phyloP scores from a whole-genome alignment of 2,797 vertebrate genomes.

The Bufotes viridis region DNA sequence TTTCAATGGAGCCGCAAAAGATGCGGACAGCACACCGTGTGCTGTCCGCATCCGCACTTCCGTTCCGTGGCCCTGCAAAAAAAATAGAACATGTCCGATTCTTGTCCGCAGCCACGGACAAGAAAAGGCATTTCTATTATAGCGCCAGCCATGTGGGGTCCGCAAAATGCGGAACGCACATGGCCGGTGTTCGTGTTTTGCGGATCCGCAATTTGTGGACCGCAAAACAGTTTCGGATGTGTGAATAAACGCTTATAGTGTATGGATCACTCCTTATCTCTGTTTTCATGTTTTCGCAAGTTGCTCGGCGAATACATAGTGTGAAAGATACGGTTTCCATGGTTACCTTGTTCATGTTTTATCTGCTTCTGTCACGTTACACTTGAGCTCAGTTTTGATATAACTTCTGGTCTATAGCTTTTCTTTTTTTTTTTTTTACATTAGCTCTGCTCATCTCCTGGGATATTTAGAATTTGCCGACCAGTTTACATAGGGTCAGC shows the following conservation, averaged over 20 bases:
- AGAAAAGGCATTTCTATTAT: no score
- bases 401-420: neutral
- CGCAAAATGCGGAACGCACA: no score
- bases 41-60: no score
- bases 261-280: neutral
- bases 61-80: no score
- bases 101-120: no score
- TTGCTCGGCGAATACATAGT: neutral
- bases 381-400: neutral
- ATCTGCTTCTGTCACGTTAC: neutral
- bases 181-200: no score
- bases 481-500: neutral
- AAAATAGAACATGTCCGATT: no score
- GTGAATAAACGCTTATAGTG: neutral
- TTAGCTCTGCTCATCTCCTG: constrained; percentile 1
- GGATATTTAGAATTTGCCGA: neutral
- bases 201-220: no score
- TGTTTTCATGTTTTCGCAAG: neutral
- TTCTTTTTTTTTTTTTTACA: neutral
- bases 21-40: no score
- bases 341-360: constrained; percentile 14
- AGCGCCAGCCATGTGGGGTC: no score
- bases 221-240: no score
- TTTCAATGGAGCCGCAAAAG: no score
- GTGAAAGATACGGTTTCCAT: constrained; percentile 11